Percentiles rank a stretch among this genome's conserved stretches.
Conservation (phyloP, 2,797 vertebrate genomes). For the Gorsachius magnificus region DNA sequence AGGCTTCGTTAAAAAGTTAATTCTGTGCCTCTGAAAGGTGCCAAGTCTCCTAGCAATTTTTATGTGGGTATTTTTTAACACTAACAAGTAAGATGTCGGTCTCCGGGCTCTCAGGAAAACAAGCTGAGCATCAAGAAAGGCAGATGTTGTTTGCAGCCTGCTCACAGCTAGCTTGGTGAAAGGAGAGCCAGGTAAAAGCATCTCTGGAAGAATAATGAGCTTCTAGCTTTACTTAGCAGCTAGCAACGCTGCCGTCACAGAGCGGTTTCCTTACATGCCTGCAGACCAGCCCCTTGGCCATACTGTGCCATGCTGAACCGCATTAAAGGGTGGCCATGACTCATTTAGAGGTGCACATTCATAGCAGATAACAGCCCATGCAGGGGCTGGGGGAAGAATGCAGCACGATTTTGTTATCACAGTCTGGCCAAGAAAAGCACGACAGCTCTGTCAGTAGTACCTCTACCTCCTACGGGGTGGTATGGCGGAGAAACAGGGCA, state of each 20-base stretch:
- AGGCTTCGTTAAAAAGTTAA: neutral
- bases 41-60: neutral
- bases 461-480: rapidly evolving
- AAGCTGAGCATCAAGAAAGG: neutral
- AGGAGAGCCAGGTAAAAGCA: neutral
- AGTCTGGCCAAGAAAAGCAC: neutral
- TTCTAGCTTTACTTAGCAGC: neutral
- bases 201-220: neutral
- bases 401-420: neutral
- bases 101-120: neutral
- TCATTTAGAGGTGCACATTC: neutral
- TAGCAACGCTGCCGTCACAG: neutral
- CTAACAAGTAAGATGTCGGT: neutral
- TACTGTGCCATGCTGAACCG: neutral
- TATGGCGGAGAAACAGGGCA: neutral
- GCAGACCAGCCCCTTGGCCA: neutral
- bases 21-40: neutral
- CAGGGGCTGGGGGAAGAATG: neutral
- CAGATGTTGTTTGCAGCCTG: neutral
- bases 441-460: neutral
- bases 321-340: neutral
- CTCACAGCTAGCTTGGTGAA: neutral
- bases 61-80: neutral
- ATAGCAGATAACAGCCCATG: neutral
- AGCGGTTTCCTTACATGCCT: rapidly evolving